Evolutionary conservation across 1,140 invertebrate species (phyloP), one percentile per base, ranked within the genome.

Genomic region (Popillia japonica): DNA sequence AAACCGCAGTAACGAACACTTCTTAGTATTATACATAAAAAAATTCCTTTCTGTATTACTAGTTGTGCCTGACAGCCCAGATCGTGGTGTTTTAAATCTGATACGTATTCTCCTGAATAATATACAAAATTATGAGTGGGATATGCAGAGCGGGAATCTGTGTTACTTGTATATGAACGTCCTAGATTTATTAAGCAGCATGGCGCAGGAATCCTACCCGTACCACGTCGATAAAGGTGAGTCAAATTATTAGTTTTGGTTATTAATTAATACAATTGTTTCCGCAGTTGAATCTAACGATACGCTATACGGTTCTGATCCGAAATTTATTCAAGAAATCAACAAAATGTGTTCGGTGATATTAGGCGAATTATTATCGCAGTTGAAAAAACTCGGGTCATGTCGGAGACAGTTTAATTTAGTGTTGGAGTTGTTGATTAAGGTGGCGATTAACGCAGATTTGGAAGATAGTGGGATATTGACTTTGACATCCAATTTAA

Each of bases 201-300:
- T 92, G 83, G 90, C 90, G 20, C 94, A 96, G 85, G 94, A 96
- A 83, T 89, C 85, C 72, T 97, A 95, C 88, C 90, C 92, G 0
- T 96, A 97, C 86, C 93, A 95, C 82, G 90, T 97, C 76, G 92
- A 94, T 78, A 91, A 93, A 91, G 92, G 95, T 84, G 80, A 78
- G 22, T 23, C 22, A 6, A 9, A 11, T 27, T 42, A 44, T 72
- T 4, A 10, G 22, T 64, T 40, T 61, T 55, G 14, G n/a, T n/a
- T n/a, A n/a, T n/a, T n/a, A n/a, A n/a, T n/a, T n/a, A n/a, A n/a
- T n/a, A n/a, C n/a, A n/a, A n/a, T n/a, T n/a, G n/a, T n/a, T n/a
- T n/a, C n/a, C n/a, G n/a, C 87, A 96, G 95, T 98, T 75, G 93
- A 98, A 85, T 96, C 96, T 1, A 99, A 99, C 87, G 96, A 99